Evolutionary conservation across 1,140 invertebrate genomes (phyloP).

Genomic region (Bombus affinis): DNA sequence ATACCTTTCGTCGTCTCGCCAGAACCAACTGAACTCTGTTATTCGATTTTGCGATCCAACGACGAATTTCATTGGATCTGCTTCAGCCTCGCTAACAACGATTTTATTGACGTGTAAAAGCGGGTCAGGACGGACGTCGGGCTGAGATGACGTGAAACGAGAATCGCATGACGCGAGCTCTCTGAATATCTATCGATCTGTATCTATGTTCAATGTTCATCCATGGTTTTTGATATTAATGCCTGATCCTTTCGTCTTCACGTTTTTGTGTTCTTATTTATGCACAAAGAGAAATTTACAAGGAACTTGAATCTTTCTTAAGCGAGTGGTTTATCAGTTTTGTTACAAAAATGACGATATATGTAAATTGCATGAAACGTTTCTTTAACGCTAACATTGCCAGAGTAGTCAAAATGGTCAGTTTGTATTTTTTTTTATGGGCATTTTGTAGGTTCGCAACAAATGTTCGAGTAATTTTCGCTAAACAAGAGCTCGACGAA

Average conservation of each 20-base stretch:
- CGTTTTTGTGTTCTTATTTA: not conserved
- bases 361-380: too few species aligned
- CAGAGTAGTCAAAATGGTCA: not conserved
- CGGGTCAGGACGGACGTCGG: not conserved
- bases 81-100: too few species aligned
- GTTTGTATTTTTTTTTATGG: not conserved
- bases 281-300: not conserved
- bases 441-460: too few species aligned
- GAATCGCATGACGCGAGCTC: conserved; percentile 3
- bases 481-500: not conserved
- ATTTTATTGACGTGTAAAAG: not conserved
- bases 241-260: not conserved
- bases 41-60: not conserved
- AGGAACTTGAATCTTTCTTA: too few species aligned
- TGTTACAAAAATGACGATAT: too few species aligned
- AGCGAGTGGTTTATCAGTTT: too few species aligned
- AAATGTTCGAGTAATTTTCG: not conserved
- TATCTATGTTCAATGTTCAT: not conserved
- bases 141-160: not conserved
- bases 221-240: not conserved
- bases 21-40: not conserved
- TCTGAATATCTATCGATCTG: not conserved
- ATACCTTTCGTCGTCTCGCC: not conserved
- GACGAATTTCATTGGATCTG: not conserved
- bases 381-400: rapidly evolving